These are phyloP conservation scores for Crotalus horridus DNA, from an alignment of 2,113 vertebrate genomes.

Conservation along the genomic window DNA sequence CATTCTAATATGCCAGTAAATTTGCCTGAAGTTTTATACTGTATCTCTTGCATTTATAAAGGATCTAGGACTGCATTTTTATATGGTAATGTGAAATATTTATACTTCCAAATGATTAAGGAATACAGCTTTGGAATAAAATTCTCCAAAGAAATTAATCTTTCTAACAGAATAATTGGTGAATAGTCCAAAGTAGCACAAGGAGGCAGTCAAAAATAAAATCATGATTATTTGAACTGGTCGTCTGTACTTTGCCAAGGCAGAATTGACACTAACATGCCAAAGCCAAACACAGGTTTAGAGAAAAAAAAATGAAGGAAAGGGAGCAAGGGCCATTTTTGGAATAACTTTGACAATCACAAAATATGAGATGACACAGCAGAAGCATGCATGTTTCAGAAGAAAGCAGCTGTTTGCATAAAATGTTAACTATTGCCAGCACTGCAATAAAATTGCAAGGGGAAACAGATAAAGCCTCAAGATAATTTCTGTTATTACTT, in stretches of 20 bases:
- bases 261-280: slow-evolving; percentile 51
- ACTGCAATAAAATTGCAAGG: slow-evolving; percentile 47
- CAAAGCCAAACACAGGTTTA: slow-evolving; percentile 7
- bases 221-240: slow-evolving; percentile 54
- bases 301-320: not conserved
- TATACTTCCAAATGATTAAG: slow-evolving; percentile 58
- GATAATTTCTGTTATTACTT: slow-evolving; percentile 70
- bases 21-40: slow-evolving; percentile 6
- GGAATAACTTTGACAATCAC: slow-evolving; percentile 30
- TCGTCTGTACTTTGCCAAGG: slow-evolving; percentile 50
- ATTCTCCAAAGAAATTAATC: slow-evolving; percentile 55
- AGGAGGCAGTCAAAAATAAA: slow-evolving; percentile 62
- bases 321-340: slow-evolving; percentile 2
- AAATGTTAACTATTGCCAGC: slow-evolving; percentile 60
- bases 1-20: not conserved
- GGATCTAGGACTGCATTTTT: slow-evolving; percentile 45
- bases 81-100: slow-evolving; percentile 44
- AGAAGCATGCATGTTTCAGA: slow-evolving; percentile 42
- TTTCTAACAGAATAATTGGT: slow-evolving; percentile 39
- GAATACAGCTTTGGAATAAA: slow-evolving; percentile 57
- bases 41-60: slow-evolving; percentile 48
- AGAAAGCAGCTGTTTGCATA: slow-evolving; percentile 58
- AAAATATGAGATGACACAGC: slow-evolving; percentile 22
- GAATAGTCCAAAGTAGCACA: slow-evolving; percentile 44
- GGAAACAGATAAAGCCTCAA: slow-evolving; percentile 59